A percentile compares a stretch with the other conserved stretches of the same genome.
phyloP scores from a whole-genome alignment of 1,140 invertebrate genomes.

The Anoplophora glabripennis region DNA sequence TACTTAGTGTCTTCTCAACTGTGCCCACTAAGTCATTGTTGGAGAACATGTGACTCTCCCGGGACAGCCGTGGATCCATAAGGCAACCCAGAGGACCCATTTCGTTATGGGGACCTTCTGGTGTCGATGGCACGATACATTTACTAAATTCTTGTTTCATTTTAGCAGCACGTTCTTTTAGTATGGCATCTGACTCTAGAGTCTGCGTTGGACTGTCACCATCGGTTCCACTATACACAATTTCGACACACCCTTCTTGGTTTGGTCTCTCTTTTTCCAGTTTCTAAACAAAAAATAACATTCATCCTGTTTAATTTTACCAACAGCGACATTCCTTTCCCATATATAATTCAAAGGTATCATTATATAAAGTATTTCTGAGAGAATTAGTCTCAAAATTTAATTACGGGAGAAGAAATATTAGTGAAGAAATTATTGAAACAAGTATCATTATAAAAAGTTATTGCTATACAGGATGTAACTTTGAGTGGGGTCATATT shows the following conservation, averaged over 20 bases:
- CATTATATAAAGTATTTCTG: not conserved
- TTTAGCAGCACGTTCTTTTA: constrained; percentile 50
- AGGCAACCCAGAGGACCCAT: constrained; percentile 10
- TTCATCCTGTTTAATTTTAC: no score
- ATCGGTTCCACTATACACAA: constrained; percentile 41
- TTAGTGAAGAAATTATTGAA: no score
- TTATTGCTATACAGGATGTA: no score
- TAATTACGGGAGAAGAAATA: not conserved
- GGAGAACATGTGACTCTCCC: constrained; percentile 34
- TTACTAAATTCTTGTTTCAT: constrained; percentile 52
- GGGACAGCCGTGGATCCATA: constrained; percentile 34
- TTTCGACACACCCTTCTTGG: constrained; percentile 48
- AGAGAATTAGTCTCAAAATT: not conserved
- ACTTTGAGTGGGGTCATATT: no score
- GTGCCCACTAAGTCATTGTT: constrained; percentile 45
- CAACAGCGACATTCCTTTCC: no score
- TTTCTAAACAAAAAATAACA: constrained; percentile 12
- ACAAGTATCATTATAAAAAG: no score
- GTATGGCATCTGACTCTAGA: constrained; percentile 48
- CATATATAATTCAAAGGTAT: not conserved
- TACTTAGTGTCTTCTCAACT: constrained; percentile 47
- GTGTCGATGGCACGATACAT: constrained; percentile 22
- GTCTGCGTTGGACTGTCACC: constrained; percentile 45
- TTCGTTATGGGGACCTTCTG: not conserved
- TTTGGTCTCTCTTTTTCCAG: constrained; percentile 21